phyloP scores from a whole-genome alignment of 2,888 invertebrate species.

The Acanthosepion pharaonis region DNA sequence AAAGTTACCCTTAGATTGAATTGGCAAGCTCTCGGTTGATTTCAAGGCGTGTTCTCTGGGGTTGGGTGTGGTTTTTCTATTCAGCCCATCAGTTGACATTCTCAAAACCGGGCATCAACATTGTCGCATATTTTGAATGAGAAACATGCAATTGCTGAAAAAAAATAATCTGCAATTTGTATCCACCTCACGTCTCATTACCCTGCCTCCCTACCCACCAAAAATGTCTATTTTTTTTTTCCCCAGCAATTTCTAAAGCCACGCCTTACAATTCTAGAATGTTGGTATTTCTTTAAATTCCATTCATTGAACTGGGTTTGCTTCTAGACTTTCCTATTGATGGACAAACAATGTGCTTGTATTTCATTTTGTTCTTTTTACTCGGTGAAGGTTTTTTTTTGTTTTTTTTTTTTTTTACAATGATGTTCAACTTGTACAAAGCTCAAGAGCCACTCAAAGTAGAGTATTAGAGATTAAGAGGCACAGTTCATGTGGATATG shows the following conservation, averaged over 20 bases:
- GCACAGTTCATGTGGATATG: no score
- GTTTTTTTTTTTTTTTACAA: no score
- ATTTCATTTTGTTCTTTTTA: neutral
- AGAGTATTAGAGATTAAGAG: no score
- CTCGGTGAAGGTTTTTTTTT: neutral
- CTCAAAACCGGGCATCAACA: neutral
- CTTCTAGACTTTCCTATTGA: neutral
- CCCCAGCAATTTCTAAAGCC: neutral
- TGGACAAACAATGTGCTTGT: neutral
- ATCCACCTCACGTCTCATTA: neutral
- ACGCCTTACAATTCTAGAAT: neutral
- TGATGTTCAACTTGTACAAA: no score
- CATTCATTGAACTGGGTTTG: neutral
- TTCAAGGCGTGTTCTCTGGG: neutral
- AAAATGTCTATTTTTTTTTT: neutral
- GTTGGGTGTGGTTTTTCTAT: neutral
- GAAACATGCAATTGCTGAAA: neutral
- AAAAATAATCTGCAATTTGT: neutral
- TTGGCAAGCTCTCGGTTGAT: neutral
- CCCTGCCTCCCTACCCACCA: no score
- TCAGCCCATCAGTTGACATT: neutral
- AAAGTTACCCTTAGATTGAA: neutral
- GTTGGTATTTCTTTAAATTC: neutral
- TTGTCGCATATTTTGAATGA: neutral
- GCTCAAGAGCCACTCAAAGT: no score